Base-by-base conservation (phyloP, 2,113 vertebrate species). In the Syngnathus typhle region DNA sequence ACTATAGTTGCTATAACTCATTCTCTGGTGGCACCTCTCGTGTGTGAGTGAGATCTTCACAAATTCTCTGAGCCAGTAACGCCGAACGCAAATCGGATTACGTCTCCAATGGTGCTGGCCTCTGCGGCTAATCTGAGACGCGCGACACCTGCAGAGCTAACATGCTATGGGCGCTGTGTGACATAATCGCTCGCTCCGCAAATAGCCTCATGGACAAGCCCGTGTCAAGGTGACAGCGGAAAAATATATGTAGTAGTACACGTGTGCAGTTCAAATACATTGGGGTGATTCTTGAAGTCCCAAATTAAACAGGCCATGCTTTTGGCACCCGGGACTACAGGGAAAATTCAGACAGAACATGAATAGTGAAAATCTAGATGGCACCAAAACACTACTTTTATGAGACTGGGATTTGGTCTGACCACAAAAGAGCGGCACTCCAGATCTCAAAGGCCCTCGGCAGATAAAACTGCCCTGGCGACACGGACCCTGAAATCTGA, bases 1-100 rank as follows among this genome's bases (percentile, higher is more conserved):
- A 32, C 27, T 3, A 32, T 32, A 32, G 27, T 32, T 32, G 3
- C 27, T 32, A 32, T 32, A 19, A 49, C 46, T 19, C 6, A 49
- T 49, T 49, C 46, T 6, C 2, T 7, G 13, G 49, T 9, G 7
- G 18, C 19, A 51, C 7, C 18, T 52, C 18, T 52, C 8, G 23
- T 2, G 59, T 60, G 44, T 75, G 78, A 44, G 23, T 81, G 75
- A 78, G 60, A 74, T 36, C 52, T 38, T 41, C 8, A 44, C 18
- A 66, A 77, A 68, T 65, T 70, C 21, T 61, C 37, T 59, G 69
- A 69, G 37, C 63, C 21, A 41, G 55, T 58, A 32, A 74, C 60
- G 65, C 56, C 71, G 21, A 52, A 52, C 3, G 3, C 49, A 21
- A 86, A 87, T 62, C 19, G 41, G 90, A 92, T 92, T 90, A 91